phyloP scores from a whole-genome alignment of 1,140 invertebrate species.

The Tenebrio molitor region DNA sequence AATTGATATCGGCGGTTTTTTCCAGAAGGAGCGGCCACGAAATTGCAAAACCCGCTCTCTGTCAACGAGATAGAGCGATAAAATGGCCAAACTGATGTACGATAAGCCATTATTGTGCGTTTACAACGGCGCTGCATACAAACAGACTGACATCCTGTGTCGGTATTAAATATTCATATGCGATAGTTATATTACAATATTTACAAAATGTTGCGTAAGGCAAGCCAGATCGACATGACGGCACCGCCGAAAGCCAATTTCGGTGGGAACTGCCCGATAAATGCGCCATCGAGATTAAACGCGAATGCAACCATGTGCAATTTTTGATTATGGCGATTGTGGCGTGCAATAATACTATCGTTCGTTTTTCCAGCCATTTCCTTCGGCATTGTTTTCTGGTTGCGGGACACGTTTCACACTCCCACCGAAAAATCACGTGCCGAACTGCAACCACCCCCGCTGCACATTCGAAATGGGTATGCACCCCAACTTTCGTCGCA shows the following conservation, averaged over 20 bases:
- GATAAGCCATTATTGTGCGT: slow-evolving; percentile 38
- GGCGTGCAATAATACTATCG: slow-evolving; percentile 44
- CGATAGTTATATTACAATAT: slow-evolving; percentile 28
- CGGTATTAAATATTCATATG: slow-evolving; percentile 43
- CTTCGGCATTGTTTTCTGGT: slow-evolving; percentile 36
- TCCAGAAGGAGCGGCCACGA: neutral
- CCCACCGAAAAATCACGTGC: slow-evolving; percentile 33
- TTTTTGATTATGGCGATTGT: slow-evolving; percentile 47
- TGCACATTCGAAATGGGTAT: too few species aligned
- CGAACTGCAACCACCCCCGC: too few species aligned
- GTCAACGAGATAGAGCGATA: slow-evolving; percentile 33
- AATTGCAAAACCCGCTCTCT: slow-evolving; percentile 24
- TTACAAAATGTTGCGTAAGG: slow-evolving; percentile 34
- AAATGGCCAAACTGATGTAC: slow-evolving; percentile 36
- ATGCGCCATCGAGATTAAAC: slow-evolving; percentile 25
- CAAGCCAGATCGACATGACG: slow-evolving; percentile 4
- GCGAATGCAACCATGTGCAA: slow-evolving; percentile 49
- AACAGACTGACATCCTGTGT: slow-evolving; percentile 45
- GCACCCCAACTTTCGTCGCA: too few species aligned
- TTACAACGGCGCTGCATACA: slow-evolving; percentile 34
- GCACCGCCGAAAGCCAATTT: slow-evolving; percentile 27
- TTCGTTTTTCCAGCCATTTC: slow-evolving; percentile 41
- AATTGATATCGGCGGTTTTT: neutral
- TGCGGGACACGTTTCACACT: slow-evolving; percentile 25
- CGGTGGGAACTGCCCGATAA: slow-evolving; percentile 25